Conservation (phyloP, 1,140 invertebrate genomes). For the Drosophila arawakana region DNA sequence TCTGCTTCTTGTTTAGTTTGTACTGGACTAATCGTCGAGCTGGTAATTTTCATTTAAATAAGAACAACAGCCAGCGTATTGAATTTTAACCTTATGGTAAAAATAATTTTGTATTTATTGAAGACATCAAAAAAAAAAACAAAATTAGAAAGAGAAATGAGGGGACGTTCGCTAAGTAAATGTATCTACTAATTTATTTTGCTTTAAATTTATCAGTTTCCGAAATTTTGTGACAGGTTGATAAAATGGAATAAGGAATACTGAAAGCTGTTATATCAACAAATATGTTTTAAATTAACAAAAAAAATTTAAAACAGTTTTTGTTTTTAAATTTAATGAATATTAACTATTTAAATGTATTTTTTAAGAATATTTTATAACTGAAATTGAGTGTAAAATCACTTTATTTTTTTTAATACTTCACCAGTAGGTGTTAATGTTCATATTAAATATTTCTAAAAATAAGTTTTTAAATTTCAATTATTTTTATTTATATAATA, state of each 20-base stretch:
- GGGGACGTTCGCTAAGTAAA: background rate
- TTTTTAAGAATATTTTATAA: no score
- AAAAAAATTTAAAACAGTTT: no score
- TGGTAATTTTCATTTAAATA: constrained; percentile 46
- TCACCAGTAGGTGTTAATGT: no score
- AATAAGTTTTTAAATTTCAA: no score
- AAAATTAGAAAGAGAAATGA: constrained; percentile 2
- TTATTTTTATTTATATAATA: no score
- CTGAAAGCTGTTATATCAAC: no score
- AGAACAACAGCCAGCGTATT: constrained; percentile 20
- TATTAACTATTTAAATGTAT: no score
- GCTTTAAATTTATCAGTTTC: background rate
- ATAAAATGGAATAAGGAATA: no score
- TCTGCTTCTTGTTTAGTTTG: constrained; percentile 2
- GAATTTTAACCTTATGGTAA: constrained; percentile 22
- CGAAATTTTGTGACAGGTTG: background rate
- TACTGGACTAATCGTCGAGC: constrained; percentile 25
- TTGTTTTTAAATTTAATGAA: no score
- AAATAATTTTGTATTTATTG: constrained; percentile 43
- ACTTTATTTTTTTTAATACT: no score
- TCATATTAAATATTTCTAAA: no score
- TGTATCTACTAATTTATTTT: background rate
- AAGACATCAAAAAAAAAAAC: background rate
- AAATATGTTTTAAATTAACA: no score
- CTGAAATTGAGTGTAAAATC: background rate